phyloP scores from a whole-genome alignment of 2,888 invertebrate species.

The Encarsia formosa region DNA sequence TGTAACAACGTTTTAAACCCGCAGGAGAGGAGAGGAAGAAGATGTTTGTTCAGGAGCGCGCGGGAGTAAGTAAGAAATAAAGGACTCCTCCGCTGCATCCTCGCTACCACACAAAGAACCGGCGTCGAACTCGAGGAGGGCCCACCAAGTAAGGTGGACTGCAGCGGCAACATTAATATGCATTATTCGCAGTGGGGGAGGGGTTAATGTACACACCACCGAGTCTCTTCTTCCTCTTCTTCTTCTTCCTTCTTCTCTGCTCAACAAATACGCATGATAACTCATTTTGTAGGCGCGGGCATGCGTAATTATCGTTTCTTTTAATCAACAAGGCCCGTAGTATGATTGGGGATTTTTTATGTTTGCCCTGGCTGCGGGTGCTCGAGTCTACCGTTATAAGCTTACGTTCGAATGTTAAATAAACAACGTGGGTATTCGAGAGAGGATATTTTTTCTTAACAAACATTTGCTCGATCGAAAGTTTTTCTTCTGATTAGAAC shows the following conservation, averaged over 20 bases:
- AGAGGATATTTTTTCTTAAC: too few relatives aligned
- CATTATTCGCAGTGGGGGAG: slow-evolving; percentile 34
- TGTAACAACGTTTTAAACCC: neutral
- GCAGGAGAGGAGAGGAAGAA: too few relatives aligned
- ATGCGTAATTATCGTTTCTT: too few relatives aligned
- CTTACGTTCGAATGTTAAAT: too few relatives aligned
- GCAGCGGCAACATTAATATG: slow-evolving; percentile 34
- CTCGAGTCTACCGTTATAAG: too few relatives aligned
- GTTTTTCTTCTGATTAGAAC: too few relatives aligned
- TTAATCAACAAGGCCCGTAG: too few relatives aligned
- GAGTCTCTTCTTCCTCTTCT: slow-evolving; percentile 13
- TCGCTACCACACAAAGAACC: neutral
- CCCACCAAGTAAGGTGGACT: slow-evolving; percentile 14
- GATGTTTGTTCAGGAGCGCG: neutral
- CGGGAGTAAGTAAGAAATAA: neutral
- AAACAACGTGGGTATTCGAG: too few relatives aligned
- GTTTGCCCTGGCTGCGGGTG: too few relatives aligned
- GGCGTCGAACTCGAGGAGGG: neutral
- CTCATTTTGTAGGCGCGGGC: neutral
- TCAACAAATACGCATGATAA: neutral
- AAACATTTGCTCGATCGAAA: too few relatives aligned
- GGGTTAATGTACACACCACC: slow-evolving; percentile 30
- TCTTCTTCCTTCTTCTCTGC: neutral
- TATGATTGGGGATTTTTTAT: too few relatives aligned
- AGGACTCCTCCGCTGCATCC: too few relatives aligned